These are phyloP conservation scores for Neoseiulus cucumeris DNA, from an alignment of 1,140 invertebrate species.

Conservation along the genomic window DNA sequence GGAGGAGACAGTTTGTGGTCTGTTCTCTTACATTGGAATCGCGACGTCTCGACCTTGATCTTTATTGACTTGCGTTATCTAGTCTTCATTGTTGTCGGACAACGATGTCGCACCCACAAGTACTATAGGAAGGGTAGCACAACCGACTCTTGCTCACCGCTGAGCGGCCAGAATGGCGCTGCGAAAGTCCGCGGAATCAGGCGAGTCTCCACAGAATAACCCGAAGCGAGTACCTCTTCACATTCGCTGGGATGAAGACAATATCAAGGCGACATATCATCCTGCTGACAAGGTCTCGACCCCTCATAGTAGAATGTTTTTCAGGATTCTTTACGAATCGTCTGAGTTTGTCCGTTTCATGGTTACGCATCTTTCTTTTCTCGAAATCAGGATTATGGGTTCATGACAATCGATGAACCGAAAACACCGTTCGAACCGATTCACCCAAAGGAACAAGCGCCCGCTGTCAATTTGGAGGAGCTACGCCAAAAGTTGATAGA, in stretches of 20 bases:
- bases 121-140: too few species aligned
- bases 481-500: background rate
- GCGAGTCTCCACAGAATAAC: too few species aligned
- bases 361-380: background rate
- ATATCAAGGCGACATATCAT: background rate
- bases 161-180: too few species aligned
- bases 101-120: too few species aligned
- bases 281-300: background rate
- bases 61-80: too few species aligned
- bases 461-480: background rate
- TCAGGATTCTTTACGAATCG: background rate
- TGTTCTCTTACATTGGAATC: too few species aligned
- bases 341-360: background rate
- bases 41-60: too few species aligned
- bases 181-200: too few species aligned
- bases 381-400: slow-evolving; percentile 1
- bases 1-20: too few species aligned
- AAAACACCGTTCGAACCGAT: background rate
- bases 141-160: too few species aligned
- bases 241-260: background rate
- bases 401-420: slow-evolving; percentile 2
- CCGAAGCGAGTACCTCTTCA: too few species aligned
- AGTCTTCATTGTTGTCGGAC: too few species aligned
- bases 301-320: background rate
- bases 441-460: background rate